A percentile compares a stretch with the other conserved stretches of the same genome.
Evolutionary conservation across 2,888 invertebrate species (phyloP).

Genomic region (Gisinianus flammeolus): DNA sequence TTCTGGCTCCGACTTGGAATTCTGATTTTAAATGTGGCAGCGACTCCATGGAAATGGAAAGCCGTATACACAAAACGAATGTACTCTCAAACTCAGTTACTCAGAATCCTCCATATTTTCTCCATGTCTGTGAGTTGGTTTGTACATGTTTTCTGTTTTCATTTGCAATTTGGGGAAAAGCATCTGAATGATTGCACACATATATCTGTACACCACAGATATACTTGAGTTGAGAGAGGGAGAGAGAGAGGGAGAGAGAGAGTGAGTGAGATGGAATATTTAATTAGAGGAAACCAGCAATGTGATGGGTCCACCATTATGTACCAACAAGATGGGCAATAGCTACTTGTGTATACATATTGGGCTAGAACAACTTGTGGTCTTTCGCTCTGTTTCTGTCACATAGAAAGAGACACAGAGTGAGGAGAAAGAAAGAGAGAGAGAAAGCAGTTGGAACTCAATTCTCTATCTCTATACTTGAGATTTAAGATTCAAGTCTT

Average conservation of each 20-base stretch:
- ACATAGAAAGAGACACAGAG: not conserved
- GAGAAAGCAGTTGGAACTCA: not conserved
- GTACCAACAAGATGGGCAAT: not conserved
- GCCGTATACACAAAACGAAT: too few species aligned
- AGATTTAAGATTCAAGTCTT: not conserved
- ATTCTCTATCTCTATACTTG: not conserved
- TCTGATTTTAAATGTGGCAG: too few species aligned
- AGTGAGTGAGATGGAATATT: not conserved
- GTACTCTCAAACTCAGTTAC: too few species aligned
- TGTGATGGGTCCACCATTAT: not conserved
- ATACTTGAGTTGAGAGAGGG: too few species aligned
- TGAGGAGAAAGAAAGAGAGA: not conserved
- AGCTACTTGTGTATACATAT: not conserved
- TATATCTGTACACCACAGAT: too few species aligned
- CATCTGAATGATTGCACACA: too few species aligned
- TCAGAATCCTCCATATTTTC: too few species aligned
- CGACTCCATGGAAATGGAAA: too few species aligned
- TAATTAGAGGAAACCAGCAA: not conserved
- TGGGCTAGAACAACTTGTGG: slow-evolving; percentile 19
- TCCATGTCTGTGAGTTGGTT: too few species aligned
- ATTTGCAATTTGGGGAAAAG: too few species aligned
- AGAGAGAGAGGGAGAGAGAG: not conserved
- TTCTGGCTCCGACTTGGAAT: too few species aligned
- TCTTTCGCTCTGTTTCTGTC: not conserved
- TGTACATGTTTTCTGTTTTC: too few species aligned